Conservation (phyloP, 2,888 invertebrate species). For the Limnephilus marmoratus region DNA sequence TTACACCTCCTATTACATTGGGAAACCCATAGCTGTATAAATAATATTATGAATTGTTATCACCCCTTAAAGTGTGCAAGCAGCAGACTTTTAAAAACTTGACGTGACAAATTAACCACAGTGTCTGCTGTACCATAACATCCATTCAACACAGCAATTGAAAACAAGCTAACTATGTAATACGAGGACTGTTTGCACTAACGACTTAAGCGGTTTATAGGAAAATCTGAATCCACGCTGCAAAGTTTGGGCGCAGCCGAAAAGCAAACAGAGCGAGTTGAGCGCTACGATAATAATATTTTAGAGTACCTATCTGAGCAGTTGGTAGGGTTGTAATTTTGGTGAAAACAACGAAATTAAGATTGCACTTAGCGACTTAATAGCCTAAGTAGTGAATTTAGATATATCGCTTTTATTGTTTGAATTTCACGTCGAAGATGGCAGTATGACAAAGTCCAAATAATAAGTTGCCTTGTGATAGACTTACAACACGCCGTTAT, state of each 20-base stretch:
- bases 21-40: too few species aligned
- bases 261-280: neutral
- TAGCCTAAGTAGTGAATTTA: too few species aligned
- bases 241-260: conserved; percentile 13
- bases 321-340: neutral
- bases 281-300: neutral
- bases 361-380: too few species aligned
- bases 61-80: neutral
- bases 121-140: neutral
- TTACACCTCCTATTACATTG: too few species aligned
- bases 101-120: neutral
- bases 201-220: conserved; percentile 21
- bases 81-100: neutral
- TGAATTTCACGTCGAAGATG: too few species aligned
- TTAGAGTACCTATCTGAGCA: neutral
- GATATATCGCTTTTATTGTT: too few species aligned
- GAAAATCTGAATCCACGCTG: conserved; percentile 8
- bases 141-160: neutral
- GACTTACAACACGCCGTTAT: too few species aligned
- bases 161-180: neutral
- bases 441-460: too few species aligned
- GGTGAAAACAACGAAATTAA: neutral
- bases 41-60: too few species aligned
- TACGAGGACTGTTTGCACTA: neutral
- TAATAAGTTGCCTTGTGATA: too few species aligned